Evolutionary conservation across 2,797 vertebrate species (phyloP), one percentile per base, ranked within the genome.

Genomic region (Sebastes minor): DNA sequence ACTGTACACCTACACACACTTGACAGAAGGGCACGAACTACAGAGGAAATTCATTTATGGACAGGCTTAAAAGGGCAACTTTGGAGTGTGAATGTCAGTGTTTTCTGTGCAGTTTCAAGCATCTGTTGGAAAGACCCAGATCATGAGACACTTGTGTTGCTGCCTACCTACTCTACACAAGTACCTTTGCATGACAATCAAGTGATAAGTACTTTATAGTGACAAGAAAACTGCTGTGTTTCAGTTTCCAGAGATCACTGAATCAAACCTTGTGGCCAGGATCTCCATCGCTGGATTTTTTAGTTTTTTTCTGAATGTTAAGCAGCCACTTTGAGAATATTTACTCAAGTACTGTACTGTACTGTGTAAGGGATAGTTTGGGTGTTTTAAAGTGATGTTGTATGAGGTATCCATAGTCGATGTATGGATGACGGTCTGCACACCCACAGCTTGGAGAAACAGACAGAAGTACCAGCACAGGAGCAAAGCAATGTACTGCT

Each of bases 51-150:
- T 63, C 62, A 62, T 84, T 84, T 52, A 80, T 76, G 76, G 75
- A 38, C 81, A 61, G 63, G 61, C 67, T 84, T 78, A 71, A 87
- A 93, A 89, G 86, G 88, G 78, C 75, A 86, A 22, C 63, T 67
- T 32, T 87, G 81, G 56, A 95, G 95, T 94, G 95, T 78, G 85
- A 91, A 80, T 86, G 87, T 88, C 87, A 78, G 78, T 23, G 10
- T 78, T 76, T 74, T 82, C 71, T 14, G 74, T n/a, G 78, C 70
- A 35, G 74, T 64, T 85, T 83, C 32, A 63, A 72, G 72, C 57
- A 70, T 72, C 75, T 73, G 38, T n/a, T 57, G 67, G 56, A 71
- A 52, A 30, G 64, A 27, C 20, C 28, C 57, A 32, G 64, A 86
- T 71, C 66, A 25, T 74, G 53, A 74, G 68, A 73, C 64, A 69